Evolutionary conservation across 2,888 invertebrate genomes (phyloP).

Genomic region (Spilosoma lubricipeda): DNA sequence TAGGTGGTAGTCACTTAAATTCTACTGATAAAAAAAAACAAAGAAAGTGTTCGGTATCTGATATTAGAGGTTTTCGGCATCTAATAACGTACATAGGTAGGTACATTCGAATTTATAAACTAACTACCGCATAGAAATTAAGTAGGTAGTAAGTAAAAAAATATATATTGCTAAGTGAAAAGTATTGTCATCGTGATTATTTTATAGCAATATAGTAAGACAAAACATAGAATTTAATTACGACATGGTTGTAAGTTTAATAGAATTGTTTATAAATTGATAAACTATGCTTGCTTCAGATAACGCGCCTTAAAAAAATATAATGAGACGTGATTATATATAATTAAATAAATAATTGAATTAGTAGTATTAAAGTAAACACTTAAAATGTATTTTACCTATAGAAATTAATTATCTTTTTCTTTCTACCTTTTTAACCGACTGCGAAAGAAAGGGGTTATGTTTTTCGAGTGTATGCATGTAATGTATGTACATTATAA

Average conservation of each 20-base stretch:
- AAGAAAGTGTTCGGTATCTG: too few species aligned
- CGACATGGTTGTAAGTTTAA: background rate
- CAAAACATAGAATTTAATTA: background rate
- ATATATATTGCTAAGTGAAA: background rate
- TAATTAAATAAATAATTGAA: background rate
- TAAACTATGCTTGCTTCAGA: background rate
- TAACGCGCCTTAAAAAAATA: background rate
- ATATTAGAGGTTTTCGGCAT: too few species aligned
- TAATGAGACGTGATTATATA: background rate
- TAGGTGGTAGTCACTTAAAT: too few species aligned
- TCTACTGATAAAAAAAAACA: too few species aligned
- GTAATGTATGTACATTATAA: too few species aligned
- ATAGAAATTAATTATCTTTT: too few species aligned
- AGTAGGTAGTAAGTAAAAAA: background rate
- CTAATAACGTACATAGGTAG: too few species aligned
- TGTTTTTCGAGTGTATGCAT: too few species aligned
- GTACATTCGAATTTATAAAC: background rate
- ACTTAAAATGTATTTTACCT: background rate
- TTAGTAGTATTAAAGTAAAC: background rate
- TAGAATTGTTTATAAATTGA: constrained; percentile 1
- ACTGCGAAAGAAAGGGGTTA: too few species aligned
- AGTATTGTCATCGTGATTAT: background rate
- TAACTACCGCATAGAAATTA: background rate
- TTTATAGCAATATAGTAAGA: background rate
- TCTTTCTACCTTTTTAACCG: too few species aligned